These are phyloP conservation scores for Tenebrio molitor DNA, from an alignment of 1,140 invertebrate species.

Conservation along the genomic window DNA sequence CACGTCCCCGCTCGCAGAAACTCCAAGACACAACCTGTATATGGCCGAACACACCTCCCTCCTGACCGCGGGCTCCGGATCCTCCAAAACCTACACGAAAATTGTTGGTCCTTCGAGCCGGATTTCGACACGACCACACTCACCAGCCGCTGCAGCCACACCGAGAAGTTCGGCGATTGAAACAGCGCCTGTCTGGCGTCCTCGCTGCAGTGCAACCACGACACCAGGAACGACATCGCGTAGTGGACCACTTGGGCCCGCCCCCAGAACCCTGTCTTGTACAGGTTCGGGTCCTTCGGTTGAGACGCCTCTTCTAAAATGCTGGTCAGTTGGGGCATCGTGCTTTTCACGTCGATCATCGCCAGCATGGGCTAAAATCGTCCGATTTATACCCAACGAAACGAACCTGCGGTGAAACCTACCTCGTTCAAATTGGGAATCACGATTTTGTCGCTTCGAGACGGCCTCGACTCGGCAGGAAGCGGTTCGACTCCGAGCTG, in stretches of 20 bases:
- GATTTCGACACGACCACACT: no score
- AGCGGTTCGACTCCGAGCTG: slow-evolving; percentile 82
- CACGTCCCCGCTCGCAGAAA: slow-evolving; percentile 72
- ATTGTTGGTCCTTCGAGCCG: background rate
- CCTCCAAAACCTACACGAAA: slow-evolving; percentile 74
- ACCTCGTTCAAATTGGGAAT: slow-evolving; percentile 63
- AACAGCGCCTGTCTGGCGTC: slow-evolving; percentile 77
- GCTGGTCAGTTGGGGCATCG: slow-evolving; percentile 85
- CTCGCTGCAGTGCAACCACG: slow-evolving; percentile 85
- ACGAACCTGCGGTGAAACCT: background rate
- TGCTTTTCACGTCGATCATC: slow-evolving; percentile 86
- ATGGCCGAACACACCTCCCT: slow-evolving; percentile 91
- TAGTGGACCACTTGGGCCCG: slow-evolving; percentile 83
- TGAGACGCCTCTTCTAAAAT: slow-evolving; percentile 89
- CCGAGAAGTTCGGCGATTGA: slow-evolving; percentile 75
- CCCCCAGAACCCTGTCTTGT: slow-evolving; percentile 91
- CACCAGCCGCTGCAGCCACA: slow-evolving; percentile 80
- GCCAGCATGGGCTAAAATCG: slow-evolving; percentile 82
- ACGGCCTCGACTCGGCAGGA: slow-evolving; percentile 65
- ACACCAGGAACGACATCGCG: slow-evolving; percentile 84
- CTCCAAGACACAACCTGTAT: slow-evolving; percentile 87
- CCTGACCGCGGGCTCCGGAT: slow-evolving; percentile 87
- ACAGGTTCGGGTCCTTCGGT: slow-evolving; percentile 82
- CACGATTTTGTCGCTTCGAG: slow-evolving; percentile 62
- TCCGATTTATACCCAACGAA: slow-evolving; percentile 61